Percentiles rank a stretch among this genome's conserved stretches.
Evolutionary conservation across 2,888 invertebrate genomes (phyloP).

Genomic region (Xestia c-nigrum): DNA sequence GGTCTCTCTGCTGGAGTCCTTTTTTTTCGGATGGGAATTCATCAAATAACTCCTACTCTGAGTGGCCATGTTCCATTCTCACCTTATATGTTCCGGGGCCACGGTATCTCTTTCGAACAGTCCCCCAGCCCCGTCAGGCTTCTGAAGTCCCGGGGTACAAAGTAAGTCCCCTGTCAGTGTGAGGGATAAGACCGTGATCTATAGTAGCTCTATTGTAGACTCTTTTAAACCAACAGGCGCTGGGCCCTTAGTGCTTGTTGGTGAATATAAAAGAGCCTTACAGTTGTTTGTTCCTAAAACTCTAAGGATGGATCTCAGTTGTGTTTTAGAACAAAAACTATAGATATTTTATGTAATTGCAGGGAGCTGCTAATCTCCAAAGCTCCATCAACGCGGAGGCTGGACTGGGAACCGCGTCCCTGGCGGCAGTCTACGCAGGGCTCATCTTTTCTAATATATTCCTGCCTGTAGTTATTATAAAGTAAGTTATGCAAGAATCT

Average conservation of each 20-base stretch:
- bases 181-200: not conserved
- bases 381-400: constrained; percentile 89
- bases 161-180: not conserved
- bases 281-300: not conserved
- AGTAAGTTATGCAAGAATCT: constrained; percentile 75
- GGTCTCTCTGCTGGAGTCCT: not conserved
- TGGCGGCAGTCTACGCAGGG: constrained; percentile 89
- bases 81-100: too few relatives aligned
- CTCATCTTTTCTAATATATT: constrained; percentile 89
- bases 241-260: too few relatives aligned
- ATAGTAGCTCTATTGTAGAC: too few relatives aligned
- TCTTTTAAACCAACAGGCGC: too few relatives aligned
- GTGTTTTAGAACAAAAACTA: not conserved
- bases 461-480: constrained; percentile 86
- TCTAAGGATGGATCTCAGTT: not conserved
- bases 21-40: too few relatives aligned
- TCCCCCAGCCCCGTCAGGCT: too few relatives aligned
- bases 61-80: too few relatives aligned
- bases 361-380: constrained; percentile 89
- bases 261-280: not conserved
- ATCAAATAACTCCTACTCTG: too few relatives aligned
- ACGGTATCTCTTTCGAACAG: too few relatives aligned
- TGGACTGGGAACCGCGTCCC: constrained; percentile 87
- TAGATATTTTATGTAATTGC: constrained; percentile 55
- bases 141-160: not conserved